Evolutionary conservation across 2,888 invertebrate genomes (phyloP), one percentile per base, ranked within the genome.

Genomic region (Orthosia incerta): DNA sequence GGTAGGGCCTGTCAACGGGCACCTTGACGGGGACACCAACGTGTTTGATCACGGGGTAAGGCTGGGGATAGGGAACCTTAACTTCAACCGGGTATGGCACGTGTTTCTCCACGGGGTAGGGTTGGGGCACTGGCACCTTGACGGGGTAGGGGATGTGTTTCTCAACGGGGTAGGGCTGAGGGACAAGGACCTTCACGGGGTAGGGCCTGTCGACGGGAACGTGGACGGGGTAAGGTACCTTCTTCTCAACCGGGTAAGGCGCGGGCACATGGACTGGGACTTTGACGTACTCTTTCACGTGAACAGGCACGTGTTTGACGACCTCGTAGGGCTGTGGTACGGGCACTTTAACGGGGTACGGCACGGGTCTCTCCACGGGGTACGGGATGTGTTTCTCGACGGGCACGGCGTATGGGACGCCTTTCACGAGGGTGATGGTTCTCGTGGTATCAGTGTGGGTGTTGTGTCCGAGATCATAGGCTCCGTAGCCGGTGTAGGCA

Each of bases 131-230:
- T 78, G 96, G 97, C 63, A 98, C 97, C 95, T 98, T 97, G 20
- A 98, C 98, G 87, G 98, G 98, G 91, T 97, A 97, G 51, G 97
- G 98, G 18, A 98, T 93, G 91, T 97, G 97, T 93, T 98, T 98
- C 93, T 98, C 98, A 23, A 98, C 98, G 82, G 98, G 98, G 95
- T 98, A 98, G 85, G 98, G 98, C 88, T 98, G 98, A 76, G 98
- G 98, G 71, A 98, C 98, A 71, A 97, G 95, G 70, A 98, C 98
- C 95, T 98, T 98, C 87, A 98, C 98, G 89, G 98, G 98, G 93
- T 97, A 97, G 75, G 98, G 98, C 92, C 97, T 97, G 93, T 98
- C 98, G 84, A 98, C 98, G 88, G 97, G 97, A 70, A 98, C 97
- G 87, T 97, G 97, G 70, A 97, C 97, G 84, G 98, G 98, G 89